Evolutionary conservation across 2,797 vertebrate species (phyloP).

Genomic region (Mus caroli): DNA sequence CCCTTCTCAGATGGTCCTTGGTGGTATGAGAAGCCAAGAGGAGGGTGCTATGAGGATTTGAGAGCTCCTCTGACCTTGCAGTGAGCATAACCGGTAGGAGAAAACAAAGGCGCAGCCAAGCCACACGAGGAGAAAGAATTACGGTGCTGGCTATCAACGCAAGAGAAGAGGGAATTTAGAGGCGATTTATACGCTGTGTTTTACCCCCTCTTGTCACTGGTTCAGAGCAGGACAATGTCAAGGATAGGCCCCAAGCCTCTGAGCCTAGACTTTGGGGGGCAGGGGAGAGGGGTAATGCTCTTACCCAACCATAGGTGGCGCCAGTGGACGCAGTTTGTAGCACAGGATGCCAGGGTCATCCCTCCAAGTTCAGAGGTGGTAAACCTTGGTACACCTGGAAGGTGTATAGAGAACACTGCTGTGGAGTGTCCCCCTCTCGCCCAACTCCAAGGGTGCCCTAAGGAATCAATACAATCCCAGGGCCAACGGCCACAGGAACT

Average conservation of each 20-base stretch:
- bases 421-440: neutral
- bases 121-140: neutral
- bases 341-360: neutral
- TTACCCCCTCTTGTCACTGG: neutral
- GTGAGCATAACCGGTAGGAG: neutral
- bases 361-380: neutral
- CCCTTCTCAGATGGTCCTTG: neutral
- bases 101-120: neutral
- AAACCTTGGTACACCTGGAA: neutral
- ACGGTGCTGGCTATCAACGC: neutral
- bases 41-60: neutral
- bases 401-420: neutral
- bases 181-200: neutral
- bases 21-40: neutral
- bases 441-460: neutral
- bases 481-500: neutral
- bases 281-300: no score
- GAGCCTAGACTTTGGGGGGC: neutral
- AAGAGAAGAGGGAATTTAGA: neutral
- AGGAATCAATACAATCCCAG: neutral
- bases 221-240: neutral
- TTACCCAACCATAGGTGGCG: neutral
- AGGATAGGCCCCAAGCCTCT: neutral
- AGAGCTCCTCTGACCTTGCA: neutral
- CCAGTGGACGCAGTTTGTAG: neutral